A percentile compares a stretch with the other conserved stretches of the same genome.
phyloP scores from a whole-genome alignment of 2,888 invertebrate species.

The Epirrhoe tristata region DNA sequence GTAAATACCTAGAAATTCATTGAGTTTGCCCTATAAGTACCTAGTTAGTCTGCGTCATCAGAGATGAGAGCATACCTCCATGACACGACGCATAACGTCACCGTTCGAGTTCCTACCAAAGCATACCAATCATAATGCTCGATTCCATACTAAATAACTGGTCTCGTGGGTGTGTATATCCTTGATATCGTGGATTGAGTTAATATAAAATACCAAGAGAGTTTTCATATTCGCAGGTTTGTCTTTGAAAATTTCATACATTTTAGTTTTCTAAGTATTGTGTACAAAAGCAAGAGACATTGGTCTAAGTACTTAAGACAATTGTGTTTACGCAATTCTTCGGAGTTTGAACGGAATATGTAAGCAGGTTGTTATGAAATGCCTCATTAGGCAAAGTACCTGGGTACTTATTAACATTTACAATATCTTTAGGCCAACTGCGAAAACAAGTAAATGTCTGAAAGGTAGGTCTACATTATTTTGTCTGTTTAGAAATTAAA shows the following conservation, averaged over 20 bases:
- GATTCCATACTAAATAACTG: constrained; percentile 27
- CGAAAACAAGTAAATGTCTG: too few species aligned
- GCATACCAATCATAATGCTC: constrained; percentile 33
- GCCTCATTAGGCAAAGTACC: not conserved
- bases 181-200: constrained; percentile 15
- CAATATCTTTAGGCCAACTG: too few species aligned
- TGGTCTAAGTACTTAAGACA: not conserved
- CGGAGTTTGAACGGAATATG: constrained; percentile 16
- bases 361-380: constrained; percentile 13
- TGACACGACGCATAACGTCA: constrained; percentile 41
- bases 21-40: not conserved
- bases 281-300: not conserved
- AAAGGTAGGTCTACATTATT: too few species aligned
- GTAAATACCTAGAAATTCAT: not conserved
- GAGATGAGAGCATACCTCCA: constrained; percentile 40
- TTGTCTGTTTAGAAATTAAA: too few species aligned
- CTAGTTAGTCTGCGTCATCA: constrained; percentile 25
- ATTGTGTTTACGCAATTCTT: constrained; percentile 3
- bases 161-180: constrained; percentile 30
- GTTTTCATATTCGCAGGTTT: not conserved
- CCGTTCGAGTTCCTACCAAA: constrained; percentile 21
- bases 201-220: not conserved
- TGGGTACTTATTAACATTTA: not conserved
- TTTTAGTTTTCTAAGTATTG: not conserved
- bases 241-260: too few species aligned